These are phyloP conservation scores for Naso thynnoides DNA, from an alignment of 2,797 vertebrate genomes.

Conservation along the genomic window DNA sequence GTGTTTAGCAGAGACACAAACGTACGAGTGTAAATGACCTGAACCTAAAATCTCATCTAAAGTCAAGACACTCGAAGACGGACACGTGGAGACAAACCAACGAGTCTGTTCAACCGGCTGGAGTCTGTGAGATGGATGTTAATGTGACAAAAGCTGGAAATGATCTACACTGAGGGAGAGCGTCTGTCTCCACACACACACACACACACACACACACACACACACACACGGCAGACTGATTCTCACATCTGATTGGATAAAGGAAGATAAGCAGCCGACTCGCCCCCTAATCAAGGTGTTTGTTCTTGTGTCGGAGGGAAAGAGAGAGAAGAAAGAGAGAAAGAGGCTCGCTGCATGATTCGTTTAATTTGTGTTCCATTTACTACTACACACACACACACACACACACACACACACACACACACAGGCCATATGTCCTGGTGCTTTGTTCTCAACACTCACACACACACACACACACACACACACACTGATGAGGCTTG, in stretches of 20 bases:
- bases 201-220: background rate
- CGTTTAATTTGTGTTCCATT: background rate
- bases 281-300: slow-evolving; percentile 34
- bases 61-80: background rate
- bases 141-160: background rate
- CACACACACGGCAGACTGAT: background rate
- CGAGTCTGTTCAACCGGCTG: no score
- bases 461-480: slow-evolving; percentile 15
- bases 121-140: background rate
- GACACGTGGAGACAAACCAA: no score
- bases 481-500: slow-evolving; percentile 11
- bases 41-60: background rate
- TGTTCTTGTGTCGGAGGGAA: slow-evolving; percentile 24
- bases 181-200: background rate
- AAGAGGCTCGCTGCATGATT: background rate
- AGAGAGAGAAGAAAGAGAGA: background rate
- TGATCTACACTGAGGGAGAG: background rate
- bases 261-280: background rate
- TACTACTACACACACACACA: background rate
- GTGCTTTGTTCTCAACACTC: slow-evolving; percentile 45
- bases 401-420: slow-evolving; percentile 26
- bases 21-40: no score
- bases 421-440: slow-evolving; percentile 34
- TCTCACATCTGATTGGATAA: slow-evolving; percentile 13
- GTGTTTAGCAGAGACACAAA: background rate